Percentiles rank a stretch among this genome's conserved stretches.
These are phyloP conservation scores for Drosophila nigromelanica DNA, from an alignment of 1,140 invertebrate genomes.

Conservation along the genomic window DNA sequence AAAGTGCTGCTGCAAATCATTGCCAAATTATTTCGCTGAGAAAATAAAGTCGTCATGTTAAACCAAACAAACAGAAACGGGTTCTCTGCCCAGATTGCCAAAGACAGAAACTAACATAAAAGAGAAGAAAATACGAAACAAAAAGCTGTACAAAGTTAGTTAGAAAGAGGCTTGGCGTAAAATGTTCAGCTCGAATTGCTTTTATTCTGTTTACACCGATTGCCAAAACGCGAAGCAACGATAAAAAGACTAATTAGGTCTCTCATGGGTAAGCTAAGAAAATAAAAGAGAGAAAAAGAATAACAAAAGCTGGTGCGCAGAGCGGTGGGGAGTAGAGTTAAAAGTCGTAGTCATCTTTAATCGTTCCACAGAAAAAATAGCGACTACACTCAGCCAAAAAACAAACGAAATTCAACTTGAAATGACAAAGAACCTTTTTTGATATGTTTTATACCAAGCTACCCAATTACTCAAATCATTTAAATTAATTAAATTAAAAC, in stretches of 20 bases:
- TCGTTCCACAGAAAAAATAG: constrained; percentile 28
- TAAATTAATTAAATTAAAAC: background rate
- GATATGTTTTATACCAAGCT: background rate
- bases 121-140: constrained; percentile 5
- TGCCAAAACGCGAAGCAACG: constrained; percentile 30
- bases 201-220: constrained; percentile 25
- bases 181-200: constrained; percentile 3
- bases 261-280: constrained; percentile 19
- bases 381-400: constrained; percentile 15
- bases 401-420: background rate
- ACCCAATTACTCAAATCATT: background rate
- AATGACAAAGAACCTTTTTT: constrained; percentile 3
- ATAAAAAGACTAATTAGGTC: constrained; percentile 59
- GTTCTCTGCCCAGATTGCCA: constrained; percentile 8
- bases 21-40: constrained; percentile 22
- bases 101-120: background rate
- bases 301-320: constrained; percentile 11
- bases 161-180: constrained; percentile 18
- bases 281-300: background rate
- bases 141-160: constrained; percentile 37
- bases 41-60: constrained; percentile 13
- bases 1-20: constrained; percentile 16
- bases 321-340: background rate
- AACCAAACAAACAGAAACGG: constrained; percentile 19
- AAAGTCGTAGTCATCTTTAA: constrained; percentile 38